Conservation (phyloP, 1,140 invertebrate genomes). For the Drosophila guanche region DNA sequence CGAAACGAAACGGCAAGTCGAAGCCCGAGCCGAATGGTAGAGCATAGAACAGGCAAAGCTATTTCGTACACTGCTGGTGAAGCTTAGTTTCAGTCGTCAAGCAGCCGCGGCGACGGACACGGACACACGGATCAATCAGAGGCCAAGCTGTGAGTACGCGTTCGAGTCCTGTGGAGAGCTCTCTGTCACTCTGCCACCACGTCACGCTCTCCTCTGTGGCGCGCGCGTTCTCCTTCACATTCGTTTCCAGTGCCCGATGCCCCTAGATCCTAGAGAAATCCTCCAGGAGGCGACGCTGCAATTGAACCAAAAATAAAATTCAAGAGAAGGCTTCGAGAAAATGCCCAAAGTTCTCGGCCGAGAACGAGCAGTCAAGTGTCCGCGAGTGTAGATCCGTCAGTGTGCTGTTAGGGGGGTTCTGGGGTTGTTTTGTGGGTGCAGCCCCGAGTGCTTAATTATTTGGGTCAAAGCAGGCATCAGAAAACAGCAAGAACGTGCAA, state of each 20-base stretch:
- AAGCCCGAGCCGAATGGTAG: constrained; percentile 21
- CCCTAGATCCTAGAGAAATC: no score
- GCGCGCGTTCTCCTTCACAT: no score
- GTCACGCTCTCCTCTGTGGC: no score
- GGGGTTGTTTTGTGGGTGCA: constrained; percentile 22
- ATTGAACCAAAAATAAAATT: no score
- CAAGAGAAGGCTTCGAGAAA: constrained; percentile 34
- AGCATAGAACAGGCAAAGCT: constrained; percentile 31
- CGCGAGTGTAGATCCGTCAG: constrained; percentile 24
- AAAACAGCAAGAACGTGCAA: constrained; percentile 30
- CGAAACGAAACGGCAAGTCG: not conserved
- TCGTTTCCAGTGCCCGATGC: no score
- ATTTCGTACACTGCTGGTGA: constrained; percentile 39
- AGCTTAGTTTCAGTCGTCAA: constrained; percentile 62
- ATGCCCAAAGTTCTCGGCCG: constrained; percentile 52
- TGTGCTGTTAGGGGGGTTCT: constrained; percentile 22
- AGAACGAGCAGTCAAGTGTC: constrained; percentile 20
- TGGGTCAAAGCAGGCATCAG: constrained; percentile 59
- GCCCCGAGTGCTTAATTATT: constrained; percentile 64
- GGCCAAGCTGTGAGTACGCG: no score
- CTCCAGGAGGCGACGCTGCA: no score
- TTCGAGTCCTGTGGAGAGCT: no score
- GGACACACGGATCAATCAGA: constrained; percentile 30
- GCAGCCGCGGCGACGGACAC: constrained; percentile 63
- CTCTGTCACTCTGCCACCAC: no score